These are phyloP conservation scores for Paguma larvata DNA, from an alignment of 2,797 vertebrate genomes.

Conservation along the genomic window DNA sequence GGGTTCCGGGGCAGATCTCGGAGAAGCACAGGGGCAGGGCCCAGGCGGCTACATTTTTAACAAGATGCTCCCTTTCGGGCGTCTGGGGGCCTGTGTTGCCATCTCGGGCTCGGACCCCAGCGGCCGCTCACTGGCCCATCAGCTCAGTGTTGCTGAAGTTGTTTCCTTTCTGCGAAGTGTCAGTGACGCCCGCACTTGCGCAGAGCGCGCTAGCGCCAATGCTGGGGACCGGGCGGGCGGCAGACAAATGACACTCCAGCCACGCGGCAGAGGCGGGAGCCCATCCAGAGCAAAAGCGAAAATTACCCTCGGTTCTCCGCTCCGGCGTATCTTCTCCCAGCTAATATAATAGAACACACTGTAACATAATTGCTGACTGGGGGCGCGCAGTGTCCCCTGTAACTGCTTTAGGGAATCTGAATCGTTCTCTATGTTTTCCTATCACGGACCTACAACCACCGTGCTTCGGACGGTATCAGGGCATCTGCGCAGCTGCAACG, in stretches of 20 bases:
- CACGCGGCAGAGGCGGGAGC: accelerated
- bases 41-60: background rate
- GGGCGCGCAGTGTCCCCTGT: background rate
- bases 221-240: accelerated
- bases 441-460: accelerated
- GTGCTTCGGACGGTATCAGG: accelerated
- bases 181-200: accelerated
- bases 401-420: background rate
- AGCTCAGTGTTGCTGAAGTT: too few relatives aligned
- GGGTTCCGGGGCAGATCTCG: background rate
- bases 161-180: background rate
- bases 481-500: background rate
- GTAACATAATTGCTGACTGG: too few relatives aligned
- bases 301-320: accelerated
- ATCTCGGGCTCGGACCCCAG: too few relatives aligned
- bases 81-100: accelerated
- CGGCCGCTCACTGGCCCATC: accelerated
- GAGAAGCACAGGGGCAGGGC: background rate
- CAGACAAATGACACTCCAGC: accelerated
- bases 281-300: accelerated
- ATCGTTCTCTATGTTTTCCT: background rate
- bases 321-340: background rate
- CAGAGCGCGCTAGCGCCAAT: accelerated
- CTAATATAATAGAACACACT: too few relatives aligned
- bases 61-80: background rate